These are phyloP conservation scores for Amphipyra tragopoginis DNA, from an alignment of 2,888 invertebrate species.

Conservation along the genomic window DNA sequence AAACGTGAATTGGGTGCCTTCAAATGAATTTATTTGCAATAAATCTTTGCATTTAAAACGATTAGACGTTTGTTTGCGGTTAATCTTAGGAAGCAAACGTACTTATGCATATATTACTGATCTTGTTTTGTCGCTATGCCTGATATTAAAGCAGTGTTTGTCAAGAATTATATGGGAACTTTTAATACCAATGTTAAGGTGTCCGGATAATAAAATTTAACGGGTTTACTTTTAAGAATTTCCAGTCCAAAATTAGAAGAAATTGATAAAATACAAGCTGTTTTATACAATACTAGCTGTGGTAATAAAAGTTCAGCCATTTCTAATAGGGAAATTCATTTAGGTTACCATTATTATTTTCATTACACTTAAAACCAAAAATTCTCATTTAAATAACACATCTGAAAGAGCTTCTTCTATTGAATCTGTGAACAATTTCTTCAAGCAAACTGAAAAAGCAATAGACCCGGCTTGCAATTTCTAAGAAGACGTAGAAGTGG, in stretches of 20 bases:
- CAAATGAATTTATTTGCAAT: conserved; percentile 47
- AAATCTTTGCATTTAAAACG: conserved; percentile 20
- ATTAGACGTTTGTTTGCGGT: conserved; percentile 17
- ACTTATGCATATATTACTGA: conserved; percentile 8
- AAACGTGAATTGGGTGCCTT: conserved; percentile 52
- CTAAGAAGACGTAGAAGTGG: no score
- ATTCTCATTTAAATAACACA: no score
- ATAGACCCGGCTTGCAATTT: no score
- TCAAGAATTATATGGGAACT: conserved; percentile 10
- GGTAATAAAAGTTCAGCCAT: no score
- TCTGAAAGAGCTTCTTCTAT: no score
- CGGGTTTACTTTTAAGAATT: conserved; percentile 10
- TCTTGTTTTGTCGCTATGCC: conserved; percentile 1
- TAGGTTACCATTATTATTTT: no score
- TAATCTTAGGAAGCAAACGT: conserved; percentile 18
- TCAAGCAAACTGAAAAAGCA: no score
- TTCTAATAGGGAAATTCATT: no score
- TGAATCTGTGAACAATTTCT: no score
- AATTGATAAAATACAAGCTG: background rate
- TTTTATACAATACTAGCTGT: no score
- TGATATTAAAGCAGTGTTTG: conserved; percentile 1
- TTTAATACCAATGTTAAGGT: background rate
- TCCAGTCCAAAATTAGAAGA: background rate
- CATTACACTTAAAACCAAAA: no score
- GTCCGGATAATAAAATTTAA: conserved; percentile 29